These are phyloP conservation scores for Baronia brevicornis DNA, from an alignment of 2,888 invertebrate species.

Conservation along the genomic window DNA sequence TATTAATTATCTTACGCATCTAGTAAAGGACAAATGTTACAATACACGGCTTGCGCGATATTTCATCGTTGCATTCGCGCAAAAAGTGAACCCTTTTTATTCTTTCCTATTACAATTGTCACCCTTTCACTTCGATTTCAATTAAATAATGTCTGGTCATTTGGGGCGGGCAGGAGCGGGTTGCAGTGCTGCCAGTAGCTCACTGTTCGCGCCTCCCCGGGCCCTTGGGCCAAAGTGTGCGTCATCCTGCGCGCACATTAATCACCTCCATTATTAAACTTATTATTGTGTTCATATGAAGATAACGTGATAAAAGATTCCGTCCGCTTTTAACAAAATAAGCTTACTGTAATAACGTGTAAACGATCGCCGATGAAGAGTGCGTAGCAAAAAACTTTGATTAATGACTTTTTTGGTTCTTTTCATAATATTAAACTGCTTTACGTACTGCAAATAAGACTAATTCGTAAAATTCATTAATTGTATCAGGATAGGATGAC, in stretches of 20 bases:
- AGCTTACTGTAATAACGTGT: conserved; percentile 71
- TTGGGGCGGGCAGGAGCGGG: conserved; percentile 51
- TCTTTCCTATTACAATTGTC: conserved; percentile 73
- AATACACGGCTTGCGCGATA: conserved; percentile 69
- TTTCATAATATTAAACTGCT: conserved; percentile 35
- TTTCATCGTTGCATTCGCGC: conserved; percentile 59
- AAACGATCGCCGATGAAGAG: conserved; percentile 49
- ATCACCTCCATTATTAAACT: conserved; percentile 73
- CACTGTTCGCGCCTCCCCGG: conserved; percentile 57
- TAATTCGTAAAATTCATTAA: too few species aligned
- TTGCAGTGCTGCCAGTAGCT: conserved; percentile 19
- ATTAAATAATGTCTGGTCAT: conserved; percentile 77
- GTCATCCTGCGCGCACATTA: conserved; percentile 72
- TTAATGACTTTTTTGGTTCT: conserved; percentile 44
- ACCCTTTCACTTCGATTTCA: conserved; percentile 73
- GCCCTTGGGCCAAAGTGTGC: conserved; percentile 60
- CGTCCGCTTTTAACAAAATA: conserved; percentile 68
- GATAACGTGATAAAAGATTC: conserved; percentile 75
- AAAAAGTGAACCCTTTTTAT: conserved; percentile 64
- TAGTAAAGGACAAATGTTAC: conserved; percentile 67
- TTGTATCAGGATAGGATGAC: too few species aligned
- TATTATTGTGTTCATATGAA: conserved; percentile 73
- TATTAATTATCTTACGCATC: conserved; percentile 28
- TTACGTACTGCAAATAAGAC: too few species aligned
- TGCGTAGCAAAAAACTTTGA: conserved; percentile 48